A percentile compares a stretch with the other conserved stretches of the same genome.
Conservation (phyloP, 2,797 vertebrate species). For the Tokudaia muenninki region DNA sequence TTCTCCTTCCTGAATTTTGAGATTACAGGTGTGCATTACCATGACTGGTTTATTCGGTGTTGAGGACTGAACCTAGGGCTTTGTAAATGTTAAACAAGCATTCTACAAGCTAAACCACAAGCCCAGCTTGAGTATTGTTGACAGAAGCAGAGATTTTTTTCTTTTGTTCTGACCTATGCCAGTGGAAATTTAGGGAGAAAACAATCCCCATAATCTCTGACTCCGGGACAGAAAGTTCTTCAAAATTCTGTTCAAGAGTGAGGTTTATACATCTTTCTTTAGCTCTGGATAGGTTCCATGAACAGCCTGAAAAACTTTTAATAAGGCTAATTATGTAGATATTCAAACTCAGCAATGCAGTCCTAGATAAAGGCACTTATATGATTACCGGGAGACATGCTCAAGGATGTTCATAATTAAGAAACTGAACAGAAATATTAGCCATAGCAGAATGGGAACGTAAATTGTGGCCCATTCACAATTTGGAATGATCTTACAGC, state of each 20-base stretch:
- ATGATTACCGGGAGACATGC: not conserved
- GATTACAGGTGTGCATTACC: not conserved
- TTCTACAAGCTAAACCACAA: not conserved
- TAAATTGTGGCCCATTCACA: not conserved
- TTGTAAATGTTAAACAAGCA: not conserved
- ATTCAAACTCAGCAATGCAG: not conserved
- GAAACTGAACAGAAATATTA: not conserved
- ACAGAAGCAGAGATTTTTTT: not conserved
- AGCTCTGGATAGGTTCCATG: not conserved
- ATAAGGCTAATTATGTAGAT: not conserved
- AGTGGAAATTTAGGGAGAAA: not conserved
- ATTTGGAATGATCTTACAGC: not conserved
- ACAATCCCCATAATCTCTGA: not conserved
- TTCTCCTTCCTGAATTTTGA: not conserved
- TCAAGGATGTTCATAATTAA: not conserved
- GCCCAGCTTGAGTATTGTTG: not conserved
- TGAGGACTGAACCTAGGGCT: not conserved
- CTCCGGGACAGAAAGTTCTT: not conserved
- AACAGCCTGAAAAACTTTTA: not conserved
- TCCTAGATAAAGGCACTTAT: not conserved
- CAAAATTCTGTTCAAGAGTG: slow-evolving; percentile 23
- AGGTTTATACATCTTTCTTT: not conserved
- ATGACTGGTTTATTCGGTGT: not conserved
- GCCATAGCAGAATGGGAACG: not conserved
- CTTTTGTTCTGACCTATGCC: not conserved